phyloP scores from a whole-genome alignment of 2,797 vertebrate genomes.

The Microhierax caerulescens region DNA sequence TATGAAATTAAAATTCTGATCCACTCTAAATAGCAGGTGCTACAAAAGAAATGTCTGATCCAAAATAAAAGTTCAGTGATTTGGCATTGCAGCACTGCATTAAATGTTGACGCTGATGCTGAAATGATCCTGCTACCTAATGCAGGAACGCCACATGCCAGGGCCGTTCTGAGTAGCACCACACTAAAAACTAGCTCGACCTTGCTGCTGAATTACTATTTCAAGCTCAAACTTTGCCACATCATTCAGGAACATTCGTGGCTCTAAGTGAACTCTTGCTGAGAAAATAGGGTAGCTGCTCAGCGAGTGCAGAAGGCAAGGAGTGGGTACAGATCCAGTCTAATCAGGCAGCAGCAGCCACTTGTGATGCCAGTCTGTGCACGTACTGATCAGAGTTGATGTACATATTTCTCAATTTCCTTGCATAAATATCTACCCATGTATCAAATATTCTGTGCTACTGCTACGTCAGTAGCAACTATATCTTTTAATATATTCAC shows the following conservation, averaged over 20 bases:
- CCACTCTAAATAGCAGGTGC: not conserved
- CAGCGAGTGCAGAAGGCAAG: not conserved
- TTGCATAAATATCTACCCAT: not conserved
- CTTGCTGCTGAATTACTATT: not conserved
- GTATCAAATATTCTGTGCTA: not conserved
- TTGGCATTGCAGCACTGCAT: not conserved
- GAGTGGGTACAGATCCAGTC: not conserved
- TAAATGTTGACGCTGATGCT: not conserved
- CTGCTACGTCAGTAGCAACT: not conserved
- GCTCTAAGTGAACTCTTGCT: not conserved
- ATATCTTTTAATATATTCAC: not conserved
- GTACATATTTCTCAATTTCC: not conserved
- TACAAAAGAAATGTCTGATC: not conserved
- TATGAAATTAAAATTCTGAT: not conserved
- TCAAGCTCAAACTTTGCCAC: not conserved
- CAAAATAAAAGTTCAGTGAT: not conserved
- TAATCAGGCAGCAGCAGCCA: not conserved
- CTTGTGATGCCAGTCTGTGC: not conserved
- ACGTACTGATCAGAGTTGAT: not conserved
- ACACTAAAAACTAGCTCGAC: accelerated
- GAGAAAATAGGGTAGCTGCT: not conserved
- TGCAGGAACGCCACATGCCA: accelerated
- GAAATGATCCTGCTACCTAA: not conserved
- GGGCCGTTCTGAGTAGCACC: not conserved
- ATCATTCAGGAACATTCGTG: not conserved